Evolutionary conservation across 1,140 invertebrate species (phyloP), one percentile per base, ranked within the genome.

Genomic region (Bicyclus anynana): DNA sequence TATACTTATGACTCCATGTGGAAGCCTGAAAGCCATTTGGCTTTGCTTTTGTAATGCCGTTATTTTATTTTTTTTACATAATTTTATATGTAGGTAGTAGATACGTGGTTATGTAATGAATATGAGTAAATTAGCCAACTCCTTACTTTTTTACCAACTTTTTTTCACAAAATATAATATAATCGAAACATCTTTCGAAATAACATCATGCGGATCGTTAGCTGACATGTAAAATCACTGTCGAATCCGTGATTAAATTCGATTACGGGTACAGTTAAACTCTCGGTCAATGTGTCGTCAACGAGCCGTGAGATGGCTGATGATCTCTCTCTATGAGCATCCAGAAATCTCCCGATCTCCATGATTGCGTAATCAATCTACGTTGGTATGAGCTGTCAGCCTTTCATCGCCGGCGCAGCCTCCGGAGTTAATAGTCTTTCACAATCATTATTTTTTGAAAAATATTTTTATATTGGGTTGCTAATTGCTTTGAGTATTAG

Each of bases 321-420:
- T 75, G 72, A 82, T 81, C 78, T 75, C 72, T 68, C 66, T 80
- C 75, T 81, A 84, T 78, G 77, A 76, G 67, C 69, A 71, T 77
- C 74, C 77, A 73, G 65, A 81, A 80, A 81, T 74, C 69, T 72
- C 58, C 65, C 65, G 72, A 73, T 81, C 72, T 74, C 69, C 74
- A 72, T 83, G 80, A 85, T 83, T 82, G 80, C 78, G 72, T 75
- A 80, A 85, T 85, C 77, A 85, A 85, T 85, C 82, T 79, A 70
- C 72, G 80, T 83, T 80, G 71, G 23, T 55, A 59, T 18, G 59
- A 51, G 59, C 74, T 67, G 67, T 78, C 75, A 64, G 72, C 73
- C 73, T 81, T 81, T 84, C 80, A 80, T 74, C 80, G 71, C 49
- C 54, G 71, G 74, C 74, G 49, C 54, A 44, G 72, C 71, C 70